Conservation (phyloP, 2,113 vertebrate genomes). For the Oreochromis niloticus region DNA sequence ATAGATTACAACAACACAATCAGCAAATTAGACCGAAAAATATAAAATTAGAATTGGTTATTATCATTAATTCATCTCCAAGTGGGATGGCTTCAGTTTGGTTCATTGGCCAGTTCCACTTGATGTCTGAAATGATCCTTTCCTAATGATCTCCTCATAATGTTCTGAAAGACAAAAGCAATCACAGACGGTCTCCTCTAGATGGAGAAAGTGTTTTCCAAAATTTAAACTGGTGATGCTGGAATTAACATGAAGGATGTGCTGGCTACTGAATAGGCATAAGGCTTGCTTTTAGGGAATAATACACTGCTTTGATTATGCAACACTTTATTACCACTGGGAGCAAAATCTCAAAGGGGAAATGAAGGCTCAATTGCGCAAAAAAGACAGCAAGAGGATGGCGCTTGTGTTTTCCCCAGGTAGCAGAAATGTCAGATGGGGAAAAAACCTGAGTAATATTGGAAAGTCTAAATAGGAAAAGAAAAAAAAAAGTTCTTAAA, state of each 20-base stretch:
- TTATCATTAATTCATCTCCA: constrained; percentile 32
- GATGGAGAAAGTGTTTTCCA: neutral
- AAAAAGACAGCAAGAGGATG: neutral
- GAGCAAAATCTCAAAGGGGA: neutral
- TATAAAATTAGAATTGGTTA: neutral
- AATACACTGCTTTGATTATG: neutral
- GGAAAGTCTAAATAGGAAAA: neutral
- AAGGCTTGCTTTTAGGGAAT: neutral
- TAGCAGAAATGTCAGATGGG: neutral
- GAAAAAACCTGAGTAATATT: neutral
- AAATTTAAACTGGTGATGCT: neutral
- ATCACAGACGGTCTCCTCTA: neutral
- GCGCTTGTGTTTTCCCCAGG: neutral
- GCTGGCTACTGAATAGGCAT: neutral
- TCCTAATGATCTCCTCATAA: constrained; percentile 31
- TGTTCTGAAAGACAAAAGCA: constrained; percentile 9
- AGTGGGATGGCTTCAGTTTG: constrained; percentile 26
- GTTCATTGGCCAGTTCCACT: constrained; percentile 30
- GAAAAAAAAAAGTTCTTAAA: neutral
- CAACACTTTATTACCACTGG: neutral
- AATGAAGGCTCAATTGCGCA: neutral
- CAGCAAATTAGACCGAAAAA: neutral
- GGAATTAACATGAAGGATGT: neutral
- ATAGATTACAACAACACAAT: neutral
- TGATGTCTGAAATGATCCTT: constrained; percentile 44